Percentiles rank a stretch among this genome's conserved stretches.
phyloP scores from a whole-genome alignment of 1,140 invertebrate species.

The Anthonomus grandis region DNA sequence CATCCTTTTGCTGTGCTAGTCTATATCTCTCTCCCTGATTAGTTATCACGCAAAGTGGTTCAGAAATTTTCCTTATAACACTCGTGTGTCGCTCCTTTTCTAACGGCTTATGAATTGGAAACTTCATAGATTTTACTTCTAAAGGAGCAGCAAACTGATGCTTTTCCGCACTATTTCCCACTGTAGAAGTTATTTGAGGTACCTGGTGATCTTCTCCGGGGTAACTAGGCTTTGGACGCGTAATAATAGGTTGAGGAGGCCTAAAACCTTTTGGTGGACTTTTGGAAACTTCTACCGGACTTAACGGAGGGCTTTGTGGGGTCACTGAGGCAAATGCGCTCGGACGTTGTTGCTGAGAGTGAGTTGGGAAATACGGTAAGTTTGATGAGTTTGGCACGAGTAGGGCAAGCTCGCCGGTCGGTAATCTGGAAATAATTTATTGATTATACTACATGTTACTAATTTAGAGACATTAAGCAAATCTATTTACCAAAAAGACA shows the following conservation, averaged over 20 bases:
- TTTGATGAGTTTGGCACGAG: slow-evolving; percentile 53
- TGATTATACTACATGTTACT: background rate
- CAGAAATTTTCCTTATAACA: slow-evolving; percentile 32
- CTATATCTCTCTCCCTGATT: slow-evolving; percentile 43
- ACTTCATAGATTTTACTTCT: slow-evolving; percentile 40
- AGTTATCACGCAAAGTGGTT: slow-evolving; percentile 45
- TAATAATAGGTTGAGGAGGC: slow-evolving; percentile 27
- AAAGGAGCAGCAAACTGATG: slow-evolving; percentile 11
- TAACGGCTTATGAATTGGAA: slow-evolving; percentile 34
- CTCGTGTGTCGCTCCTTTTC: slow-evolving; percentile 26
- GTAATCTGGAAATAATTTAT: slow-evolving; percentile 42
- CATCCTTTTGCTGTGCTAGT: slow-evolving; percentile 41
- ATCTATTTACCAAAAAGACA: background rate
- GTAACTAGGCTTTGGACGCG: slow-evolving; percentile 18
- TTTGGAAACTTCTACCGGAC: slow-evolving; percentile 30
- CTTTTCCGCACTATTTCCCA: slow-evolving; percentile 4
- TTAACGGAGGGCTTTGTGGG: slow-evolving; percentile 42
- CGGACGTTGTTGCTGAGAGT: slow-evolving; percentile 24
- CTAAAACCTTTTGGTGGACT: slow-evolving; percentile 32
- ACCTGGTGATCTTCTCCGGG: slow-evolving; percentile 36
- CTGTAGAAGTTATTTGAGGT: slow-evolving; percentile 38
- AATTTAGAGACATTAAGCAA: background rate
- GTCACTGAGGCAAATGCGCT: slow-evolving; percentile 45
- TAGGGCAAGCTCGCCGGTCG: slow-evolving; percentile 62
- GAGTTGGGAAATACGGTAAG: slow-evolving; percentile 36